Evolutionary conservation across 2,888 invertebrate genomes (phyloP).

Genomic region (Ochlodes sylvanus): DNA sequence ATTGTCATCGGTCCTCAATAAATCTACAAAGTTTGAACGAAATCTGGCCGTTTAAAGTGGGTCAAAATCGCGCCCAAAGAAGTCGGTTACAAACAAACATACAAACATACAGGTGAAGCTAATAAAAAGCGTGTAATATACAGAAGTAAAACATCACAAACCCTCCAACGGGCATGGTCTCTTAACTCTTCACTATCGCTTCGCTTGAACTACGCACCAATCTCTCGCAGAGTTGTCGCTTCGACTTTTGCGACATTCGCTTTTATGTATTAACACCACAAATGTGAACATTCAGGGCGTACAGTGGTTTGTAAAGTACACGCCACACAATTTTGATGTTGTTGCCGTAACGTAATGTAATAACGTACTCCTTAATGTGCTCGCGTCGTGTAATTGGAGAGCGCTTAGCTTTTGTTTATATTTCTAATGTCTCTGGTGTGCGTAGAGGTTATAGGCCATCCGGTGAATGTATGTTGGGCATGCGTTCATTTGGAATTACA

Average conservation of each 20-base stretch:
- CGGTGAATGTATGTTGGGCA: neutral
- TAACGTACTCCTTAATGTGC: constrained; percentile 19
- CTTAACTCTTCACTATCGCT: neutral
- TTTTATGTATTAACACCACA: constrained; percentile 42
- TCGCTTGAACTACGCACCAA: neutral
- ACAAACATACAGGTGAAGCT: too few relatives aligned
- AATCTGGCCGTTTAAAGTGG: too few relatives aligned
- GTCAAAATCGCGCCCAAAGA: too few relatives aligned
- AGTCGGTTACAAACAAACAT: too few relatives aligned
- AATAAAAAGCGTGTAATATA: too few relatives aligned
- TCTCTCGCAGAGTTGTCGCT: constrained; percentile 13
- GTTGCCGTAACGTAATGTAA: constrained; percentile 15
- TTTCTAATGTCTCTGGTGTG: constrained; percentile 33
- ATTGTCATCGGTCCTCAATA: too few relatives aligned
- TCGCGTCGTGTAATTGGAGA: constrained; percentile 34
- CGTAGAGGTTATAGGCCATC: constrained; percentile 40
- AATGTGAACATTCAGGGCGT: constrained; percentile 47
- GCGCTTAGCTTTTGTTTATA: constrained; percentile 30
- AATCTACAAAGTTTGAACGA: too few relatives aligned
- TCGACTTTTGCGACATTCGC: constrained; percentile 37
- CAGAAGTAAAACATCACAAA: too few relatives aligned
- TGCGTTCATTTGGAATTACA: constrained; percentile 2
- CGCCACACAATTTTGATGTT: constrained; percentile 40
- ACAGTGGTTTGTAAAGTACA: constrained; percentile 45
- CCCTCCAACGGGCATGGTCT: too few relatives aligned